Evolutionary conservation across 2,888 invertebrate species (phyloP), one percentile per base, ranked within the genome.

Genomic region (Lochmaea capreae): DNA sequence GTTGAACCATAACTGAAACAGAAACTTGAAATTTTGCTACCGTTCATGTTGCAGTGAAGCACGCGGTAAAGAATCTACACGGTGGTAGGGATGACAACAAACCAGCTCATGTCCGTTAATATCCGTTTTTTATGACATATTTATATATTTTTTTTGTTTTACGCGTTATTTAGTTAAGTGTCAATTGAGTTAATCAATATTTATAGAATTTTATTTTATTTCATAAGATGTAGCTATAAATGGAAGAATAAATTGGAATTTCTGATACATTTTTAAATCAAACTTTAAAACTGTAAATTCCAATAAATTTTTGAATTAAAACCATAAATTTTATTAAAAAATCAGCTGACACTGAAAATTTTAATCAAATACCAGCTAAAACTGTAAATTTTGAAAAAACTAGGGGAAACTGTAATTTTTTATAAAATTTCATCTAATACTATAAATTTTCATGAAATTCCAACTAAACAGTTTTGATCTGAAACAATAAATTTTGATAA

Each of bases 1-100:
- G 61, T 61, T 39, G 8, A 39, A n/a, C 16, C 61, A 61, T 61
- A 61, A 61, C 61, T 61, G 16, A 61, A 61, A 18, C 54, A 54
- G 18, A 54, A 54, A 54, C 18, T 16, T n/a, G 12, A 52, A 14
- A 26, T 59, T 61, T 61, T 39, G 61, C 61, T 16, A 61, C 5
- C 39, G 61, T 39, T 18, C 61, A 11, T 39, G 33, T 61, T 61
- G 61, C 61, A 61, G 61, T 39, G 33, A 61, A 18, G 61, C 61
- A 39, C 54, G 18, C 16, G 9, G 14, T 12, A 18, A 61, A 39
- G 61, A 61, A 61, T 39, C 61, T 61, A 39, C 14, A 61, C 14
- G 39, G n/a, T 61, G 61, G 61, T 18, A 61, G 61, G 39, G 61
- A 16, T 14, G n/a, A 39, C 33, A 39, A 61, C 10, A n/a, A 26